These are phyloP conservation scores for Lochmaea capreae DNA, from an alignment of 2,888 invertebrate species.

Conservation along the genomic window DNA sequence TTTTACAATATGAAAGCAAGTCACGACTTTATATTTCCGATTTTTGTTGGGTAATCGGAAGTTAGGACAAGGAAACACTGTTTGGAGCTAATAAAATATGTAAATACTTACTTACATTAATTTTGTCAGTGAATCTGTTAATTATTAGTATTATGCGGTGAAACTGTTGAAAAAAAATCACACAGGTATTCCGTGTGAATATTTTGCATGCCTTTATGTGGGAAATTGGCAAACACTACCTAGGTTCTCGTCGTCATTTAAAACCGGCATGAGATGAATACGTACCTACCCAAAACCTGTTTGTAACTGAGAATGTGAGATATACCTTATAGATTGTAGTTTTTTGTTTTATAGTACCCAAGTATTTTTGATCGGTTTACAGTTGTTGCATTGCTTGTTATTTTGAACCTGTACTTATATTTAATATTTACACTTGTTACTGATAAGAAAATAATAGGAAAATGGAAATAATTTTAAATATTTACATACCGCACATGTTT, in stretches of 20 bases:
- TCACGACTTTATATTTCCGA: constrained; percentile 17
- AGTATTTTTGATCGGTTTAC: background rate
- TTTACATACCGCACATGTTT: background rate
- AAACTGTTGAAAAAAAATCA: too few species aligned
- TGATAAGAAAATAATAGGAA: background rate
- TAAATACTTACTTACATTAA: too few species aligned
- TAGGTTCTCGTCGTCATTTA: constrained; percentile 2
- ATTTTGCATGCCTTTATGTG: background rate
- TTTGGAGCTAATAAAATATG: background rate
- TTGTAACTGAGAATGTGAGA: constrained; percentile 11
- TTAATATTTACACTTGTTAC: background rate
- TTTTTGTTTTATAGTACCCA: background rate
- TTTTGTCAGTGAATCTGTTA: too few species aligned
- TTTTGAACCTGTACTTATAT: background rate
- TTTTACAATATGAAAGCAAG: constrained; percentile 21
- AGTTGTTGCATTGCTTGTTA: background rate
- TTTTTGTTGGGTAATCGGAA: background rate
- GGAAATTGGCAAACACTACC: background rate
- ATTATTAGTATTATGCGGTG: too few species aligned
- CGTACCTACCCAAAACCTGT: constrained; percentile 25
- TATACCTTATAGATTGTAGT: background rate
- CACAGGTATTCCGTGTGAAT: background rate
- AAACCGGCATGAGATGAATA: constrained; percentile 24
- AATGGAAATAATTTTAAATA: background rate
- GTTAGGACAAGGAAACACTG: background rate